Evolutionary conservation across 2,797 vertebrate genomes (phyloP).

Genomic region (Thripadectes ignobilis): DNA sequence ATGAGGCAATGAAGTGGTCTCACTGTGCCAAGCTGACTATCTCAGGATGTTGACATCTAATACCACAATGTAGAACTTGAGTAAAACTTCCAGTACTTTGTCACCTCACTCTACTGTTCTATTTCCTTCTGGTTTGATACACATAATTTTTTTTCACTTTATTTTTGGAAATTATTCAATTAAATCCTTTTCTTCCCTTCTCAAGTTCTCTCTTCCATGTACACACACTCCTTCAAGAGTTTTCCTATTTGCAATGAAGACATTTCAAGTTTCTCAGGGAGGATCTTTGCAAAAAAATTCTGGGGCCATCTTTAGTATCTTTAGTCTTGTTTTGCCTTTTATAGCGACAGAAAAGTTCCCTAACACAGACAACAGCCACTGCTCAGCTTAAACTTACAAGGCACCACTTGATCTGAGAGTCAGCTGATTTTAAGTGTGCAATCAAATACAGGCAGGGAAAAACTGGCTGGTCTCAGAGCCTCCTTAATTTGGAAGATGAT

Average conservation of each 20-base stretch:
- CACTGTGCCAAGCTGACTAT: background rate
- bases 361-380: background rate
- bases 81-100: no score
- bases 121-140: background rate
- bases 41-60: slow-evolving; percentile 2
- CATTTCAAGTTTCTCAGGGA: background rate
- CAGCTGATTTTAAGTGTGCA: background rate
- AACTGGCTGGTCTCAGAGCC: background rate
- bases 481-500: slow-evolving; percentile 12
- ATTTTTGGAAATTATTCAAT: background rate
- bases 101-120: background rate
- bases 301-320: background rate
- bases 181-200: background rate
- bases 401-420: background rate
- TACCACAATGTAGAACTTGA: background rate
- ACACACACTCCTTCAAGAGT: background rate
- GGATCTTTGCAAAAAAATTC: background rate
- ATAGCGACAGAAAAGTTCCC: background rate
- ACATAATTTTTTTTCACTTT: background rate
- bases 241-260: background rate
- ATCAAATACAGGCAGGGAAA: background rate
- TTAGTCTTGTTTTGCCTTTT: background rate
- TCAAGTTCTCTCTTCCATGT: background rate
- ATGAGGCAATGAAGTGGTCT: slow-evolving; percentile 9
- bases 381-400: slow-evolving; percentile 7